Evolutionary conservation across 2,888 invertebrate genomes (phyloP).

Genomic region (Tortrix viridana): DNA sequence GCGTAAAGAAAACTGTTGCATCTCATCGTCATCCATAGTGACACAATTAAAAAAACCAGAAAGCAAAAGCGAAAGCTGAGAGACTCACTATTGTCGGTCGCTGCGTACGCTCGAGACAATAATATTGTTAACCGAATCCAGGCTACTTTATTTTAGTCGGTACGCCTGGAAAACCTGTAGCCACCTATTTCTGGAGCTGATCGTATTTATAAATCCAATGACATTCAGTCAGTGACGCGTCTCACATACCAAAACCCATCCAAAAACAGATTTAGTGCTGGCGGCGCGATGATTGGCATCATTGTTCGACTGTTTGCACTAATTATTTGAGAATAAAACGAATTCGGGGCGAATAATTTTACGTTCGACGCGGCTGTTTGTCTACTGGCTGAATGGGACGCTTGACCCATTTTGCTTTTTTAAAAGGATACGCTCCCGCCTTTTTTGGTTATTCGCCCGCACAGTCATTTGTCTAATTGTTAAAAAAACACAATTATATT

Average conservation of each 20-base stretch:
- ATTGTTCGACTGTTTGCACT: constrained; percentile 70
- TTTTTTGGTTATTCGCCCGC: constrained; percentile 41
- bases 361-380: constrained; percentile 43
- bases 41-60: constrained; percentile 53
- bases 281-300: constrained; percentile 75
- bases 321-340: constrained; percentile 53
- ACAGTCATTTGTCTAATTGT: constrained; percentile 32
- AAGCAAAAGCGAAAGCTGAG: constrained; percentile 62
- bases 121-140: constrained; percentile 84
- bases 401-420: constrained; percentile 56
- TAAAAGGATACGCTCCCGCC: constrained; percentile 50
- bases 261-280: constrained; percentile 83
- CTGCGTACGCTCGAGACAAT: constrained; percentile 74
- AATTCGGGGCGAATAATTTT: constrained; percentile 36
- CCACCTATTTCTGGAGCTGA: constrained; percentile 85
- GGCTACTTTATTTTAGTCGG: constrained; percentile 84
- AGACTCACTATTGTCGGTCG: constrained; percentile 61
- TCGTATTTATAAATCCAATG: constrained; percentile 84
- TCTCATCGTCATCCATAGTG: constrained; percentile 84
- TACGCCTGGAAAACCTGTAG: constrained; percentile 85
- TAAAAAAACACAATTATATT: constrained; percentile 30
- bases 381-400: constrained; percentile 53
- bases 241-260: constrained; percentile 83
- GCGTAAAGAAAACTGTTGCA: constrained; percentile 92
- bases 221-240: constrained; percentile 82